Evolutionary conservation across 2,888 invertebrate species (phyloP), one percentile per base, ranked within the genome.

Genomic region (Lissocephala sabroskyi): DNA sequence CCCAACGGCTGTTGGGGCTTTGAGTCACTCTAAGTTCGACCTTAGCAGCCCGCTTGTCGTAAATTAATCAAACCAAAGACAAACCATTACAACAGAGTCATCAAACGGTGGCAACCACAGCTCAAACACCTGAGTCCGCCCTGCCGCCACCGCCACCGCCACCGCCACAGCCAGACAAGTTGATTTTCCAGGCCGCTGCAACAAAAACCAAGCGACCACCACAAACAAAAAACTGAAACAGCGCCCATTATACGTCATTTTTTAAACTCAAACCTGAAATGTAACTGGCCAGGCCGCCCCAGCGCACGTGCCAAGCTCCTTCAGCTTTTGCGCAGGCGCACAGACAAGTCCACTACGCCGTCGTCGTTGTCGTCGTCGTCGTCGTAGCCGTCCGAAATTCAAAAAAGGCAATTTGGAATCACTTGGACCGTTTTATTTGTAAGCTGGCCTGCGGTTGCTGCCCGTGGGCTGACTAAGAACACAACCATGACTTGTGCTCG

Each of bases 161-260:
- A 33, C 33, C 11, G 17, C 17, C 2, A 18, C 16, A 13, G 4
- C 66, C 66, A 68, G 62, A 68, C 68, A 74, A 68, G 74, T 68
- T 68, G 74, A 68, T 68, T 68, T 68, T 70, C 74, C 70, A 54
- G 74, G 48, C 58, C 49, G 18, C 39, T 30, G 49, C 42, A 36
- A 44, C 37, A 29, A 40, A n/a, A 39, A 32, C 40, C 29, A 45
- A 23, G 29, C 49, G 41, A 28, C 44, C 32, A 41, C 49, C 30
- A 39, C 19, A 39, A 49, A 14, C 35, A 23, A 53, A 44, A 45
- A 33, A 45, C 32, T 33, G 54, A 49, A 53, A 48, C 48, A 35
- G 52, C 41, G 49, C 50, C 66, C 66, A 70, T 74, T 70, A 70
- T 68, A 73, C 59, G 70, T 68, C 63, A 68, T 74, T 68, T 70